A percentile compares a stretch with the other conserved stretches of the same genome.
These are phyloP conservation scores for Metopia argyrocephala DNA, from an alignment of 2,888 invertebrate species.

Conservation along the genomic window DNA sequence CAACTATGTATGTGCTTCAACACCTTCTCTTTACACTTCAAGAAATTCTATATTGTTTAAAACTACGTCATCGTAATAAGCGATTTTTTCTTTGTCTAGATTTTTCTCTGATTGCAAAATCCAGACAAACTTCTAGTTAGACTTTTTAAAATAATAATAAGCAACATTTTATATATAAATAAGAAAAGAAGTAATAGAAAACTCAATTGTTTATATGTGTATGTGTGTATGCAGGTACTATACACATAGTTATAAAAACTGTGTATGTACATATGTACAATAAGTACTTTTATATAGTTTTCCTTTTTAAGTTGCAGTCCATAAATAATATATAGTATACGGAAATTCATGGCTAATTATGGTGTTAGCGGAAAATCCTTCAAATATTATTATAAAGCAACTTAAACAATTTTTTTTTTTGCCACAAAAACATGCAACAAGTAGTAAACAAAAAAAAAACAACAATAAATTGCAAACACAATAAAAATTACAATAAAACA, in stretches of 20 bases:
- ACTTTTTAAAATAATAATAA: not conserved
- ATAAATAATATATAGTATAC: constrained; percentile 42
- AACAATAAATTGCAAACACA: not conserved
- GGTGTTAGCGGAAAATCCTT: constrained; percentile 66
- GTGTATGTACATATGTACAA: not conserved
- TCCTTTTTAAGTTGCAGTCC: constrained; percentile 4
- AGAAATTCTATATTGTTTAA: not conserved
- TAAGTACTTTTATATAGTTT: not conserved
- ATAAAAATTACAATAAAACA: not conserved
- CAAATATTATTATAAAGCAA: constrained; percentile 42
- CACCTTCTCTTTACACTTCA: not conserved
- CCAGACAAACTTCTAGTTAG: constrained; percentile 1
- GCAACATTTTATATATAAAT: not conserved
- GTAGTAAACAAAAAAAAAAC: constrained; percentile 22
- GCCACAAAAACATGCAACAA: constrained; percentile 44
- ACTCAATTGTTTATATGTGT: constrained; percentile 25
- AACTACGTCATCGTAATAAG: not conserved
- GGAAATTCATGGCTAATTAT: constrained; percentile 62
- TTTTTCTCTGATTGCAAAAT: constrained; percentile 12
- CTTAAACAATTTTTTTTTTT: constrained; percentile 32
- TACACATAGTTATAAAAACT: not conserved
- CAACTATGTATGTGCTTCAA: not conserved
- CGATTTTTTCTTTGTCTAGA: not conserved
- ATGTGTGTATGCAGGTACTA: not conserved
- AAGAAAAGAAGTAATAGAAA: constrained; percentile 29